Conservation (phyloP, 2,888 invertebrate species). For the Caenorhabditis afra region DNA sequence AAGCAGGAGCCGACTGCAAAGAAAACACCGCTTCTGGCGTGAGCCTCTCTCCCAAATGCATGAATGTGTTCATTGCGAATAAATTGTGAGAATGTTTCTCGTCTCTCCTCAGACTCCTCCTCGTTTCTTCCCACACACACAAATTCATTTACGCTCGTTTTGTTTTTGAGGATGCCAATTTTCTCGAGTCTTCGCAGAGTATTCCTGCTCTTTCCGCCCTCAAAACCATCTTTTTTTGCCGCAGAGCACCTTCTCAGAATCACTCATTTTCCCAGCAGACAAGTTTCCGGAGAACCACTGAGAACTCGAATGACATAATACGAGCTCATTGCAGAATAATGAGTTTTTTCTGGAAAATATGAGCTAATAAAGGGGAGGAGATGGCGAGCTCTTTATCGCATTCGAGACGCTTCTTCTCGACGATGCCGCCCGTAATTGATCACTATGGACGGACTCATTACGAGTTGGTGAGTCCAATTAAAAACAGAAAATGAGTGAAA, state of each 20-base stretch:
- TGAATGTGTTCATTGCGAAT: slow-evolving; percentile 21
- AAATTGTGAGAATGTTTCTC: slow-evolving; percentile 44
- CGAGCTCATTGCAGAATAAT: slow-evolving; percentile 7
- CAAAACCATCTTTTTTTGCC: background rate
- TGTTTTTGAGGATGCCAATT: slow-evolving; percentile 47
- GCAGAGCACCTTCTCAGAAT: slow-evolving; percentile 6
- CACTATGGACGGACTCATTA: slow-evolving; percentile 50
- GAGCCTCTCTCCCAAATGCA: slow-evolving; percentile 33
- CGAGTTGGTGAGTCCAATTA: slow-evolving; percentile 29
- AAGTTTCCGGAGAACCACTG: slow-evolving; percentile 2
- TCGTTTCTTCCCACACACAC: slow-evolving; percentile 3
- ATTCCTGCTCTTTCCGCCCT: slow-evolving; percentile 14
- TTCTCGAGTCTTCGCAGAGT: slow-evolving; percentile 11
- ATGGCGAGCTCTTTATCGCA: slow-evolving; percentile 1
- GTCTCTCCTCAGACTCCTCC: too few species aligned
- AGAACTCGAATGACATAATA: slow-evolving; percentile 19
- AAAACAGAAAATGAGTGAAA: background rate
- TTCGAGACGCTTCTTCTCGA: slow-evolving; percentile 12
- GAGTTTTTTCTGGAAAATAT: slow-evolving; percentile 11
- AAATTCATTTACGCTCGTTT: slow-evolving; percentile 49
- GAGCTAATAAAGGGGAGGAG: slow-evolving; percentile 28
- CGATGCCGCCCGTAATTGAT: slow-evolving; percentile 43
- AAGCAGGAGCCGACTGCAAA: too few species aligned
- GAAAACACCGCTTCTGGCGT: background rate
- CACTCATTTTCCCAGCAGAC: background rate